Base-by-base conservation (phyloP, 30 jellyfish, hydroid and myxozoan species). In the Nemopilema nomurai region DNA sequence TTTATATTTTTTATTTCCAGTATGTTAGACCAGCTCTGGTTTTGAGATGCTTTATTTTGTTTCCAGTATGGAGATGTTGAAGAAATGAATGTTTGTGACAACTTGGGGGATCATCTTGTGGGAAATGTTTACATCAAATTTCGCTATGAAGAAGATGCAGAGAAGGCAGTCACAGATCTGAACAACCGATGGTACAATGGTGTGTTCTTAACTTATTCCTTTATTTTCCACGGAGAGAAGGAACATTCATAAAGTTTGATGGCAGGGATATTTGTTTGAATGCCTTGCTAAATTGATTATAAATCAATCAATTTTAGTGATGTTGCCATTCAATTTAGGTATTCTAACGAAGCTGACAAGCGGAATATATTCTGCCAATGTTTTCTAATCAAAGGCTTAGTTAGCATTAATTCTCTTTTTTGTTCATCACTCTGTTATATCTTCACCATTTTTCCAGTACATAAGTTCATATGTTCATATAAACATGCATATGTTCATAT, bases 181-280 rank as follows among this genome's bases (percentile, higher is more conserved):
- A 96, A 96, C 90, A 96, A 96, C 83, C 73, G 99, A 91, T 96
- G 99, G 99, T 96, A 96, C 77, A 96, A 96, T 82, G 98, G 99
- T 90, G 71, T 66, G 99, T 41, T n/a, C n/a, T n/a, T n/a, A n/a
- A n/a, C n/a, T n/a, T n/a, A n/a, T n/a, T n/a, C n/a, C n/a, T n/a
- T n/a, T n/a, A n/a, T n/a, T n/a, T n/a, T n/a, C n/a, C n/a, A n/a
- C n/a, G n/a, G n/a, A n/a, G n/a, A n/a, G n/a, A n/a, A n/a, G n/a
- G n/a, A n/a, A n/a, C n/a, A n/a, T n/a, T n/a, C n/a, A n/a, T n/a
- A 41, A 41, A 13, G 6, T 41, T 13, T 3, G 57, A 13, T 41
- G 9, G 13, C 57, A 41, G 57, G 13, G 57, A 41, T 41, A 13
- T 41, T 41, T 41, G 13, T n/a, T n/a, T n/a, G n/a, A n/a, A n/a